Evolutionary conservation across 1,140 invertebrate genomes (phyloP).

Genomic region (Ceratoteleas bidentatus): DNA sequence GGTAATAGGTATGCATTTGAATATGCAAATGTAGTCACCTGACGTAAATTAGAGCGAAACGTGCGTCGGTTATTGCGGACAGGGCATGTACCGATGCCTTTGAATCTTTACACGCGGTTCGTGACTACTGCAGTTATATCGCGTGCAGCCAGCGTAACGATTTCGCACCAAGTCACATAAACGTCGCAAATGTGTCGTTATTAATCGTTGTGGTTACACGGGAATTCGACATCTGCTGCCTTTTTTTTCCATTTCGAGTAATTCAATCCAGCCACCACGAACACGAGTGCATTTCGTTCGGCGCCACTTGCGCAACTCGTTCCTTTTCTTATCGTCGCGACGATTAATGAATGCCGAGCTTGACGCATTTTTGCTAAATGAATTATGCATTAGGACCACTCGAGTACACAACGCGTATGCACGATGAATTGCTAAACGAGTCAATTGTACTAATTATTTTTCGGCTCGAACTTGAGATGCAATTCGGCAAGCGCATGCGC

Average conservation of each 20-base stretch:
- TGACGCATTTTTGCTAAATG: no score
- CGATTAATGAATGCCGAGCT: no score
- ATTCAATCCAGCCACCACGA: slow-evolving; percentile 12
- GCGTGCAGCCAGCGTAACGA: slow-evolving; percentile 25
- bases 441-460: no score
- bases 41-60: slow-evolving; percentile 59
- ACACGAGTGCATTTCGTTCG: slow-evolving; percentile 9
- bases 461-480: no score
- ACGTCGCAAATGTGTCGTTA: slow-evolving; percentile 47
- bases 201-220: slow-evolving; percentile 55
- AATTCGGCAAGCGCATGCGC: no score
- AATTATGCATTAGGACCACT: no score
- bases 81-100: slow-evolving; percentile 29
- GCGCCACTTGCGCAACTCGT: neutral
- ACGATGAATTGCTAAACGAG: no score
- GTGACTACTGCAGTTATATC: slow-evolving; percentile 19
- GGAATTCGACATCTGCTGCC: slow-evolving; percentile 30
- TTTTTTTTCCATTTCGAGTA: slow-evolving; percentile 5
- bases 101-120: slow-evolving; percentile 45
- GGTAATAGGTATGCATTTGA: slow-evolving; percentile 54
- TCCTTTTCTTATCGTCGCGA: no score
- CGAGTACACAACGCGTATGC: no score
- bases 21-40: slow-evolving; percentile 58
- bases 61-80: slow-evolving; percentile 43
- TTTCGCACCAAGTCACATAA: slow-evolving; percentile 36